phyloP scores from a whole-genome alignment of 2,113 vertebrate genomes.

The Tragelaphus buxtoni region DNA sequence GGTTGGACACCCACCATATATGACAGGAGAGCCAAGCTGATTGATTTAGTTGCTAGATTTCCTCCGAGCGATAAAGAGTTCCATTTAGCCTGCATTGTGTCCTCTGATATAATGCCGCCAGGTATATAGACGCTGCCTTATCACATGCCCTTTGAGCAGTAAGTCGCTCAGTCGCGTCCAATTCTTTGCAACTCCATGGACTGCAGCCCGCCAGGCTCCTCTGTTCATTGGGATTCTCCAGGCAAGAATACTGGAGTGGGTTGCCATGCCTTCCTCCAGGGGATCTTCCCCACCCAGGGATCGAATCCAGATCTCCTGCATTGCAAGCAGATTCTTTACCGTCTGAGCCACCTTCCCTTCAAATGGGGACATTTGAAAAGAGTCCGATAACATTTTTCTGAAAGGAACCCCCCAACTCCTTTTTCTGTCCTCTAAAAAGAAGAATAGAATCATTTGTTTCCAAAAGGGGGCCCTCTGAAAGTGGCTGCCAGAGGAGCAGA shows the following conservation, averaged over 20 bases:
- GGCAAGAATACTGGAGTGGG: not conserved
- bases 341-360: not conserved
- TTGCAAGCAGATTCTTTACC: not conserved
- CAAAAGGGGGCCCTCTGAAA: slow-evolving; percentile 33
- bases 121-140: not conserved
- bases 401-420: not conserved
- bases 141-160: not conserved
- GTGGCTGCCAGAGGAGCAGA: slow-evolving; percentile 57
- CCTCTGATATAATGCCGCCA: not conserved
- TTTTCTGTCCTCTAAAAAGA: slow-evolving; percentile 5
- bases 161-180: not conserved
- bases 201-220: not conserved
- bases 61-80: not conserved
- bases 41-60: not conserved
- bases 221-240: not conserved
- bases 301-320: not conserved
- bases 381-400: slow-evolving; percentile 32
- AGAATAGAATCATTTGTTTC: slow-evolving; percentile 52
- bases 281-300: not conserved
- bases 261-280: not conserved
- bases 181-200: not conserved
- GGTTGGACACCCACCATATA: not conserved
- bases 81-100: not conserved
- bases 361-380: slow-evolving; percentile 43
- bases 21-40: not conserved